Evolutionary conservation across 2,113 vertebrate genomes (phyloP).

Genomic region (Amia ocellicauda): DNA sequence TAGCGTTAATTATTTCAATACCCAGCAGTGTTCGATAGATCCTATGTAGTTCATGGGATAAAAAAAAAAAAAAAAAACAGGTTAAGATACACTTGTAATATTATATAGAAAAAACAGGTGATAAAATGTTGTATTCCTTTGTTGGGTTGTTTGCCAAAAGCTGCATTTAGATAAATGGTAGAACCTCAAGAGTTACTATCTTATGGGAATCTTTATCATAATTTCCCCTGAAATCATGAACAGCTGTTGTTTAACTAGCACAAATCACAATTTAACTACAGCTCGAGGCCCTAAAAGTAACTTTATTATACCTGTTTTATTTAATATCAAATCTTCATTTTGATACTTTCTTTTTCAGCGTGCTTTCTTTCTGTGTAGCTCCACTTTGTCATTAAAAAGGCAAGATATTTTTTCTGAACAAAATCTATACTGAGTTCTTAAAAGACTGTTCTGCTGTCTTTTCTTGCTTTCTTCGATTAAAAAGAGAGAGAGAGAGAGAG

Average conservation of each 20-base stretch:
- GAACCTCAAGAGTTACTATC: slow-evolving; percentile 74
- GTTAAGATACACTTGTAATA: slow-evolving; percentile 4
- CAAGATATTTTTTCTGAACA: too few relatives aligned
- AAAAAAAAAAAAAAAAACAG: slow-evolving; percentile 1
- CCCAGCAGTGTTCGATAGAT: slow-evolving; percentile 32
- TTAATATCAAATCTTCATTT: too few relatives aligned
- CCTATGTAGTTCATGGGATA: slow-evolving; percentile 13
- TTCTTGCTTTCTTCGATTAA: too few relatives aligned
- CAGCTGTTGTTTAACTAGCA: slow-evolving; percentile 94
- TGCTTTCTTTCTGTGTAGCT: too few relatives aligned
- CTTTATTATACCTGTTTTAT: slow-evolving; percentile 62
- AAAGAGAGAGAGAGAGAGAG: too few relatives aligned
- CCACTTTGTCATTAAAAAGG: too few relatives aligned
- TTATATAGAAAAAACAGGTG: background rate
- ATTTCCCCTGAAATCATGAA: slow-evolving; percentile 90
- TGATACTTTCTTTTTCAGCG: too few relatives aligned
- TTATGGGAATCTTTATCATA: slow-evolving; percentile 85
- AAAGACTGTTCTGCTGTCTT: too few relatives aligned
- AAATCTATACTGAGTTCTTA: too few relatives aligned
- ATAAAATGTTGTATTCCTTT: background rate
- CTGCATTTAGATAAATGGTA: slow-evolving; percentile 75
- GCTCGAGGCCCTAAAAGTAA: slow-evolving; percentile 79
- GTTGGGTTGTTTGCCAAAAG: slow-evolving; percentile 56
- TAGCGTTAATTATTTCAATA: slow-evolving; percentile 60
- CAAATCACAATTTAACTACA: slow-evolving; percentile 86